Percentiles rank a stretch among this genome's conserved stretches.
Conservation (phyloP, 2,797 vertebrate species). For the Erethizon dorsatum region DNA sequence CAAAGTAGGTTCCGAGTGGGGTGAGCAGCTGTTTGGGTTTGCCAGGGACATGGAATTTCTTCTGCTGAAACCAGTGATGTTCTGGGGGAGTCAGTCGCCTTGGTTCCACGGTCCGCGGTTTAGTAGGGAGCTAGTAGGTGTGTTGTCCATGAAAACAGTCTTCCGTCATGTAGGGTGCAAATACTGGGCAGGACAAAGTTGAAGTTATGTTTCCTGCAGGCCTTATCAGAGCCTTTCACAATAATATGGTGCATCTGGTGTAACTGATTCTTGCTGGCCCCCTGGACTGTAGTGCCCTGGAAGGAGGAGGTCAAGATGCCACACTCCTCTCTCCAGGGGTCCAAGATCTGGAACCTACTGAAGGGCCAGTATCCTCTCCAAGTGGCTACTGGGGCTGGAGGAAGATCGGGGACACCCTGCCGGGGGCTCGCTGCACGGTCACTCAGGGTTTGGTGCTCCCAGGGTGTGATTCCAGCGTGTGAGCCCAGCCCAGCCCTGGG, state of each 20-base stretch:
- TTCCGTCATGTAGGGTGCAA: not conserved
- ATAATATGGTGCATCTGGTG: rapidly evolving
- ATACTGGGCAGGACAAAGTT: not conserved
- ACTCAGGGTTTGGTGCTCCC: rapidly evolving
- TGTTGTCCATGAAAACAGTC: not conserved
- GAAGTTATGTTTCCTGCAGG: not conserved
- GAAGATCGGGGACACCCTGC: rapidly evolving
- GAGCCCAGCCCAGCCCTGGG: not conserved
- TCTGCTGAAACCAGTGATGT: not conserved
- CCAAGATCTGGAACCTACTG: not conserved
- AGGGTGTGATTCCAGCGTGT: rapidly evolving
- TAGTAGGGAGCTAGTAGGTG: not conserved
- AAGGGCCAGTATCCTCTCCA: rapidly evolving
- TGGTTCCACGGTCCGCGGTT: not conserved
- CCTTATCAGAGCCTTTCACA: not conserved
- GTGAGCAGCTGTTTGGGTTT: not conserved
- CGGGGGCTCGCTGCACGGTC: rapidly evolving
- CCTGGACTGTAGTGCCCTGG: not conserved
- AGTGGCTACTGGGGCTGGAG: not conserved
- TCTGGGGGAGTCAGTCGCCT: not conserved
- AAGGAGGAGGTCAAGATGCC: rapidly evolving
- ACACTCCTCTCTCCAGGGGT: not conserved
- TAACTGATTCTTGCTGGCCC: not conserved
- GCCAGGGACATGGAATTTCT: not conserved
- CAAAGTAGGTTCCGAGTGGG: not conserved